Evolutionary conservation across 2,113 vertebrate genomes (phyloP).

Genomic region (Camelus dromedarius): DNA sequence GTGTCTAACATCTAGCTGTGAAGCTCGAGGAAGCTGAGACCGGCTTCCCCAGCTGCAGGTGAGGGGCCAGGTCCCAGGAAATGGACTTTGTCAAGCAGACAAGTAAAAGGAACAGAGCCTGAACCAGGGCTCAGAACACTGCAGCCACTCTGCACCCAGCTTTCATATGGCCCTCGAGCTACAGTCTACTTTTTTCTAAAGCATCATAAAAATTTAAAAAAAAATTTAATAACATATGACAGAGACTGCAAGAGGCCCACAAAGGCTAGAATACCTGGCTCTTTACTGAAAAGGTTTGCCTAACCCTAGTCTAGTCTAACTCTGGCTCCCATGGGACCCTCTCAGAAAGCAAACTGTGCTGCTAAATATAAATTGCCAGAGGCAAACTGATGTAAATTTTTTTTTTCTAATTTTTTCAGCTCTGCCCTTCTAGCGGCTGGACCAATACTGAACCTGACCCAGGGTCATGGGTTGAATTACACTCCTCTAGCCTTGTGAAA

Average conservation of each 20-base stretch:
- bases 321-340: background rate
- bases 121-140: background rate
- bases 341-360: background rate
- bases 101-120: background rate
- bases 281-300: background rate
- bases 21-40: background rate
- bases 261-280: background rate
- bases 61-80: background rate
- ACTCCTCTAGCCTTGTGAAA: background rate
- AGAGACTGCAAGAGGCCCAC: background rate
- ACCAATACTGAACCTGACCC: background rate
- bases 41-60: background rate
- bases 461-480: background rate
- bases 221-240: background rate
- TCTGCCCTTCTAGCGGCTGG: background rate
- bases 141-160: background rate
- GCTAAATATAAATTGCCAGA: background rate
- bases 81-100: background rate
- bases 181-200: background rate
- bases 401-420: background rate
- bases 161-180: background rate
- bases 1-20: background rate
- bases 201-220: background rate
- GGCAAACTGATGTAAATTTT: background rate
- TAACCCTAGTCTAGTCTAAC: background rate